Evolutionary conservation across 2,888 invertebrate species (phyloP), one percentile per base, ranked within the genome.

Genomic region (Xanthorhoe designata): DNA sequence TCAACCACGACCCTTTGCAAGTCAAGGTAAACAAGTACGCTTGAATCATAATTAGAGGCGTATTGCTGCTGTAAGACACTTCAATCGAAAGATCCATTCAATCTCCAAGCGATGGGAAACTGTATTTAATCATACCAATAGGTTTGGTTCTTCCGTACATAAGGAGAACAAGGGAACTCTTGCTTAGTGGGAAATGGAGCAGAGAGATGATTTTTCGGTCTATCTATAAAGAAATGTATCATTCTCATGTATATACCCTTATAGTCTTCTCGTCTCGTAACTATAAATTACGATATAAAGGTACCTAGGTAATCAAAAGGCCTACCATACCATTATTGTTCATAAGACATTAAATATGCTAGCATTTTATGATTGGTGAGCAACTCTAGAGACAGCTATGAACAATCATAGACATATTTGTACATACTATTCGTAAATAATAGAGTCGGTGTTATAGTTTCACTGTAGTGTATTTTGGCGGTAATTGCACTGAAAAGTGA

Each of bases 1-100:
- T 76, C 80, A 32, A 77, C 84, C 56, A 24, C 62, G 86, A 88
- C 86, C 87, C 85, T 85, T 87, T 81, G 80, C 84, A 76, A 85
- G 85, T 86, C 89, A 90, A 90, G 90, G 89, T 78, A 56, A 86
- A 75, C 79, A 54, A 70, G 77, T 74, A 64, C 61, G 66, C 45
- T 59, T 56, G 63, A 51, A 64, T 62, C 66, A 60, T 64, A 62
- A 65, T 69, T 69, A 68, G 55, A 66, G 50, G 54, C 32, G 19
- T 49, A 54, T 32, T 64, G 60, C 51, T 69, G 75, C 65, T 72
- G 68, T 75, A 77, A 79, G 75, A 77, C 49, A 61, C 59, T 63
- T 42, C 18, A 49, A 66, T 52, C 64, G 61, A 69, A 57, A 52
- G 63, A 65, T 61, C 49, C 15, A 68, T 61, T 61, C 60, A 64